A percentile compares a stretch with the other conserved stretches of the same genome.
Conservation (phyloP, 2,113 vertebrate species). For the Ammodytes dubius region DNA sequence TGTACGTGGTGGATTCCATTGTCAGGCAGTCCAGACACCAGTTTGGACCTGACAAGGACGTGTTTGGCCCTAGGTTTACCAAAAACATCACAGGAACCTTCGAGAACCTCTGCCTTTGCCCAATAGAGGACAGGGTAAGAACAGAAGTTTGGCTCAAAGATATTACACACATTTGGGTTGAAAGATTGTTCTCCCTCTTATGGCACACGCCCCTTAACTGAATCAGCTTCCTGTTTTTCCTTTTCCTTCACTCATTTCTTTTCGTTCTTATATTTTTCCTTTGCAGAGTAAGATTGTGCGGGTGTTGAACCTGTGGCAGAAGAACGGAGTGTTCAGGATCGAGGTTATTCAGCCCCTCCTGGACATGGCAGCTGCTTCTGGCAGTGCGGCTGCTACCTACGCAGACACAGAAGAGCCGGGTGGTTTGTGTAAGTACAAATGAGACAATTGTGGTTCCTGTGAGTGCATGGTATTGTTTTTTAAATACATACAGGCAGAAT, state of each 20-base stretch:
- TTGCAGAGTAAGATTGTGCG: constrained; percentile 97
- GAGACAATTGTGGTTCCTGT: neutral
- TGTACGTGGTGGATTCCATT: constrained; percentile 99
- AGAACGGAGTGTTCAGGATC: constrained; percentile 98
- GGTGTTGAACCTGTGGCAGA: constrained; percentile 99
- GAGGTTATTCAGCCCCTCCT: constrained; percentile 97
- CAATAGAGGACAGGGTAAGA: constrained; percentile 95
- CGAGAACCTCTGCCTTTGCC: constrained; percentile 98
- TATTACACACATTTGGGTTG: too few relatives aligned
- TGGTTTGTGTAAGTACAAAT: constrained; percentile 25
- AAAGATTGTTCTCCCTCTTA: neutral
- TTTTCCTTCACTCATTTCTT: neutral
- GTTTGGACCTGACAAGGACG: constrained; percentile 97
- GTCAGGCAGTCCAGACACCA: constrained; percentile 98
- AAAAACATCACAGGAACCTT: constrained; percentile 98
- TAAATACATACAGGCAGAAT: neutral
- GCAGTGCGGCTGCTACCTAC: constrained; percentile 73
- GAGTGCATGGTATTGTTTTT: neutral
- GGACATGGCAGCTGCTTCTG: constrained; percentile 94
- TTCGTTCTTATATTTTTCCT: neutral
- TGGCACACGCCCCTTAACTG: neutral
- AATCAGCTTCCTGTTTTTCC: neutral
- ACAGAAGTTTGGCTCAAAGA: neutral
- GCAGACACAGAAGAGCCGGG: constrained; percentile 84
- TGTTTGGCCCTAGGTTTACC: constrained; percentile 98